phyloP scores from a whole-genome alignment of 1,140 invertebrate species.

The Calycopis cecrops region DNA sequence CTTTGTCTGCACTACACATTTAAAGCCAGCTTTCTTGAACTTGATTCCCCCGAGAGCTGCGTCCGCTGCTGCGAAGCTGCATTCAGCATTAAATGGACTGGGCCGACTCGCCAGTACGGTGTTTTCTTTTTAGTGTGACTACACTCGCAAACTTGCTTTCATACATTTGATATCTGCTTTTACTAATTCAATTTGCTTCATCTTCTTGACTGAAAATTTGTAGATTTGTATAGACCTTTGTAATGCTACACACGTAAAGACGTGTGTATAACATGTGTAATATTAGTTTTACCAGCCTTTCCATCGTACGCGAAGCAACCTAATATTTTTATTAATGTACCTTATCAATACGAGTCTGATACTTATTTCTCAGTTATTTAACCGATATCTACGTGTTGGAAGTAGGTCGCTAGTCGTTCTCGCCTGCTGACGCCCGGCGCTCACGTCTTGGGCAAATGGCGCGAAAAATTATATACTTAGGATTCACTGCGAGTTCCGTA shows the following conservation, averaged over 20 bases:
- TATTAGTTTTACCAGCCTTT: too few relatives aligned
- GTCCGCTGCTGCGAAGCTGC: slow-evolving; percentile 1
- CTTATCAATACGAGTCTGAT: too few relatives aligned
- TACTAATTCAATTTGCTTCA: slow-evolving; percentile 28
- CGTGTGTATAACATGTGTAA: too few relatives aligned
- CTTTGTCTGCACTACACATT: slow-evolving; percentile 8
- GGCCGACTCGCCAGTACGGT: slow-evolving; percentile 12
- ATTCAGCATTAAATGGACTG: slow-evolving; percentile 20
- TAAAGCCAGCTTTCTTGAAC: slow-evolving; percentile 6
- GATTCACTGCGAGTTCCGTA: slow-evolving; percentile 32
- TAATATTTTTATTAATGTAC: too few relatives aligned
- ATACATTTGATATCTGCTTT: slow-evolving; percentile 25
- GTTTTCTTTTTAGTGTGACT: slow-evolving; percentile 9
- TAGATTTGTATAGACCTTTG: slow-evolving; percentile 12
- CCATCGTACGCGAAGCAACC: too few relatives aligned
- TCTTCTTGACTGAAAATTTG: slow-evolving; percentile 26
- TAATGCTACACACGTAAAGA: background rate
- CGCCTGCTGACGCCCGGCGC: slow-evolving; percentile 44
- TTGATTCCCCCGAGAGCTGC: slow-evolving; percentile 2
- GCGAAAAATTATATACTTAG: slow-evolving; percentile 59
- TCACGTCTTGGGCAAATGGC: slow-evolving; percentile 50
- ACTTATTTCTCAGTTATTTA: background rate
- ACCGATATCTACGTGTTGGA: background rate
- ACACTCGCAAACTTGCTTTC: slow-evolving; percentile 25
- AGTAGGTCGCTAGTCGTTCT: slow-evolving; percentile 34